Percentiles rank a stretch among this genome's conserved stretches.
Conservation (phyloP, 1,140 invertebrate genomes). For the Hyposmocoma kahamanoa region DNA sequence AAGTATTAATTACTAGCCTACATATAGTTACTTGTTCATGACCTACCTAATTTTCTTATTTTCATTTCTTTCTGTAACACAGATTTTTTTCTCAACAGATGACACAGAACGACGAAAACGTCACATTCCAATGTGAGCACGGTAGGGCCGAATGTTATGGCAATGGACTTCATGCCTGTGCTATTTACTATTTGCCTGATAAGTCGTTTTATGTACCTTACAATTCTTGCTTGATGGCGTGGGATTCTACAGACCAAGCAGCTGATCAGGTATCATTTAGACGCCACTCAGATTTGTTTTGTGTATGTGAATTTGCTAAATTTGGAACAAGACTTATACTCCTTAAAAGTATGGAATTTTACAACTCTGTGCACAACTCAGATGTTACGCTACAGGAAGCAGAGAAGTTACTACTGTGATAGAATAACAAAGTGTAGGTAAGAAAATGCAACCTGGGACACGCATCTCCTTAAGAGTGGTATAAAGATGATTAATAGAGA, state of each 20-base stretch:
- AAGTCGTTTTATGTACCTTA: constrained; percentile 27
- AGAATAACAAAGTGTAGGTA: neutral
- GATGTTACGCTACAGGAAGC: no score
- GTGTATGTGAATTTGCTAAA: neutral
- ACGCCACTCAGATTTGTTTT: neutral
- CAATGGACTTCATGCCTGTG: constrained; percentile 79
- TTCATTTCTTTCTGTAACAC: no score
- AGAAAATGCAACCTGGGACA: neutral
- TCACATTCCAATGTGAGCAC: constrained; percentile 79
- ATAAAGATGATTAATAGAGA: no score
- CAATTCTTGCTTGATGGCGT: constrained; percentile 31
- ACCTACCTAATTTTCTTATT: no score
- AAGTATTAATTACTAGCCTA: neutral
- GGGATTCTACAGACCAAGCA: constrained; percentile 43
- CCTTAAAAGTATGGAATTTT: neutral
- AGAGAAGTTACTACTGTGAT: neutral
- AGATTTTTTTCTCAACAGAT: no score
- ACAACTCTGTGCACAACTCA: no score
- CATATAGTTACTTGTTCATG: no score
- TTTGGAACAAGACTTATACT: neutral
- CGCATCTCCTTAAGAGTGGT: no score
- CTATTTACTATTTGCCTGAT: constrained; percentile 58
- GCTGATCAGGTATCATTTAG: constrained; percentile 29
- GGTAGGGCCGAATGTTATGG: constrained; percentile 78
- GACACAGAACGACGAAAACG: constrained; percentile 50